Percentiles rank a stretch among this genome's conserved stretches.
phyloP scores from a whole-genome alignment of 2,113 vertebrate genomes.

The Ardeotis arabs region DNA sequence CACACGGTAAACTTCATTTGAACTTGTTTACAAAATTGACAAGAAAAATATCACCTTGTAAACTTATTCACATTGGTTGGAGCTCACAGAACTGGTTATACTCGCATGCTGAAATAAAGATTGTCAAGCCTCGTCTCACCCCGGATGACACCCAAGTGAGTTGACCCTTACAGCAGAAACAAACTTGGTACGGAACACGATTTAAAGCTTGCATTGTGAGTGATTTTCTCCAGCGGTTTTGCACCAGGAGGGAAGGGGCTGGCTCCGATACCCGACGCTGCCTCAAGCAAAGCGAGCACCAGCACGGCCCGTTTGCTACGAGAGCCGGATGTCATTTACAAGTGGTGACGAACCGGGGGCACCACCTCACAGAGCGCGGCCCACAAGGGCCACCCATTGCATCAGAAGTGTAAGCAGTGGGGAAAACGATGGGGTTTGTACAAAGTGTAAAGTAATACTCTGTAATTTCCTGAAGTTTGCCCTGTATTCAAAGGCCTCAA shows the following conservation, averaged over 20 bases:
- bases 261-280: background rate
- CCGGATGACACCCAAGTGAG: background rate
- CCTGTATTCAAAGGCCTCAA: background rate
- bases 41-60: constrained; percentile 44
- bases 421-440: background rate
- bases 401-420: background rate
- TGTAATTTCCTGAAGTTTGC: background rate
- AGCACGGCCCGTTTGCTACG: background rate
- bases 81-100: constrained; percentile 49
- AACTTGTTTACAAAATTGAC: constrained; percentile 54
- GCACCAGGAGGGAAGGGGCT: background rate
- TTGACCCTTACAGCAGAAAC: constrained; percentile 24
- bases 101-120: constrained; percentile 34
- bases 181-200: background rate
- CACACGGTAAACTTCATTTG: constrained; percentile 59
- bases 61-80: constrained; percentile 40
- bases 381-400: background rate
- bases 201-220: background rate
- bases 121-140: constrained; percentile 28
- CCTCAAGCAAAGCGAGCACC: background rate
- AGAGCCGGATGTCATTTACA: background rate
- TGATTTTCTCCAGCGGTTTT: background rate
- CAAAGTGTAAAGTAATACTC: background rate
- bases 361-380: background rate
- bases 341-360: background rate